A percentile compares a stretch with the other conserved stretches of the same genome.
Evolutionary conservation across 2,797 vertebrate species (phyloP).

Genomic region (Pampus argenteus): DNA sequence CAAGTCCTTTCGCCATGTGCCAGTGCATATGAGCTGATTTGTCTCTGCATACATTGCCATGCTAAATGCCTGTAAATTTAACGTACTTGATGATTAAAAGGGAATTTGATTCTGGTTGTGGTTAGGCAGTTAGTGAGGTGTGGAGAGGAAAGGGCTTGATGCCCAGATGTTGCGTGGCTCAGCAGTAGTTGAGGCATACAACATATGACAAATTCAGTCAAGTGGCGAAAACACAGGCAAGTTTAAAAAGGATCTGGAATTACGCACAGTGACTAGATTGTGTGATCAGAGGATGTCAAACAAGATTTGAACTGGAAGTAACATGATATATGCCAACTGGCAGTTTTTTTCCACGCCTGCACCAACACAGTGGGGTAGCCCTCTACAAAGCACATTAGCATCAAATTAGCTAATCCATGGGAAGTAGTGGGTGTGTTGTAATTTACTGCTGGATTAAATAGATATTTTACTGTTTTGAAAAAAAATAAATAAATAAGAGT

Average conservation of each 20-base stretch:
- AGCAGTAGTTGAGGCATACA: constrained; percentile 13
- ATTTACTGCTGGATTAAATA: not conserved
- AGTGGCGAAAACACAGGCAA: constrained; percentile 33
- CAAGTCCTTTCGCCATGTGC: not conserved
- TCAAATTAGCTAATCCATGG: not conserved
- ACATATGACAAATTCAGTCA: constrained; percentile 40
- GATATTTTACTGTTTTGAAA: constrained; percentile 7
- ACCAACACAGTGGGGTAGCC: not conserved
- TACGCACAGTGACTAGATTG: not conserved
- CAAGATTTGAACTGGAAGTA: constrained; percentile 18
- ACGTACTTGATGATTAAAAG: constrained; percentile 25
- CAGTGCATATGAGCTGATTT: not conserved
- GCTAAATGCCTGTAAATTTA: constrained; percentile 28
- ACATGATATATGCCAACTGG: constrained; percentile 13
- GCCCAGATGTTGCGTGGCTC: constrained; percentile 41
- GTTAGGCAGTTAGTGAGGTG: constrained; percentile 37
- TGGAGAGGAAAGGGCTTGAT: constrained; percentile 19
- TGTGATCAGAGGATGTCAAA: constrained; percentile 42
- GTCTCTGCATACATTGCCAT: not conserved
- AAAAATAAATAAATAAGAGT: not conserved
- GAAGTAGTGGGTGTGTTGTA: not conserved
- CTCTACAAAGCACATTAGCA: not conserved
- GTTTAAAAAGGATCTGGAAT: constrained; percentile 38
- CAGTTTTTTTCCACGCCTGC: constrained; percentile 2
- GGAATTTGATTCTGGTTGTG: constrained; percentile 27